A percentile compares a stretch with the other conserved stretches of the same genome.
phyloP scores from a whole-genome alignment of 2,797 vertebrate species.

The Corythornis leucogaster region DNA sequence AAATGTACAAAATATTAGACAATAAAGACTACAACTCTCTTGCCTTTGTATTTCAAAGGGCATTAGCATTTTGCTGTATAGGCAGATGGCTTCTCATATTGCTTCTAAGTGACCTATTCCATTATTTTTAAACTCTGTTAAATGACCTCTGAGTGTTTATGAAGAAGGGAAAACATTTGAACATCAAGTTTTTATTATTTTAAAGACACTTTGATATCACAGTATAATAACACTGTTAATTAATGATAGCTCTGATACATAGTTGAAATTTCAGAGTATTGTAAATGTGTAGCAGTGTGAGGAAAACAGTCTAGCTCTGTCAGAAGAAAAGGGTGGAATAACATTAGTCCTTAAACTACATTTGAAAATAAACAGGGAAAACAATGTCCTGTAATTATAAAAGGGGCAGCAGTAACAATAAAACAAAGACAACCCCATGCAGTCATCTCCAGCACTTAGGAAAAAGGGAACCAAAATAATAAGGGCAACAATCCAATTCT shows the following conservation, averaged over 20 bases:
- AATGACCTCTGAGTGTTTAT: background rate
- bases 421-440: background rate
- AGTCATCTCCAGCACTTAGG: background rate
- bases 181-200: constrained; percentile 25
- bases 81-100: constrained; percentile 39
- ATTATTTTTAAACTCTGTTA: constrained; percentile 33
- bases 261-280: constrained; percentile 31
- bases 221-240: background rate
- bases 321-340: background rate
- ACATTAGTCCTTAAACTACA: background rate
- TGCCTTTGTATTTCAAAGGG: constrained; percentile 58
- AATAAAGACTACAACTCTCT: constrained; percentile 36
- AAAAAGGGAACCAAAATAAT: background rate
- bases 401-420: background rate
- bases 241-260: constrained; percentile 6
- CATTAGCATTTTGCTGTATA: constrained; percentile 65
- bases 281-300: background rate
- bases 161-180: constrained; percentile 15
- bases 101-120: constrained; percentile 39
- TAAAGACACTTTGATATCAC: background rate
- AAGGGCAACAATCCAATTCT: background rate
- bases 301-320: background rate
- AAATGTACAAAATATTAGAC: constrained; percentile 57
- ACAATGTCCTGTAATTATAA: background rate
- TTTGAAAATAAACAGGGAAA: constrained; percentile 3